These are phyloP conservation scores for Coracopsis vasa DNA, from an alignment of 2,113 vertebrate species.

Conservation along the genomic window DNA sequence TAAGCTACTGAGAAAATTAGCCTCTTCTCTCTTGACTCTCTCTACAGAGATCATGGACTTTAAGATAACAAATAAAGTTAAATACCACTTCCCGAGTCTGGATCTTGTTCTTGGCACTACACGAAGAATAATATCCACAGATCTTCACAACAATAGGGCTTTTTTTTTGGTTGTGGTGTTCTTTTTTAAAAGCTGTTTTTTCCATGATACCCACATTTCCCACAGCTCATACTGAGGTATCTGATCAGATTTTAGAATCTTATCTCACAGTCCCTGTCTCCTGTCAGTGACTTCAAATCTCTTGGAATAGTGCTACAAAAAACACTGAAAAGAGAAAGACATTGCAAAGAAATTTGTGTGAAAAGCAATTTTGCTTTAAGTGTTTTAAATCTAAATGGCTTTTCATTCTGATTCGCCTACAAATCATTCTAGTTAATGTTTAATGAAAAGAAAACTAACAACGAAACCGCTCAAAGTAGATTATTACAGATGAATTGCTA, in stretches of 20 bases:
- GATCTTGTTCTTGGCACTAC: constrained; percentile 47
- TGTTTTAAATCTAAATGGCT: constrained; percentile 23
- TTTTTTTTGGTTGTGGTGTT: not conserved
- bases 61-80: constrained; percentile 37
- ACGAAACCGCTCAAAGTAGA: not conserved
- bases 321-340: not conserved
- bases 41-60: not conserved
- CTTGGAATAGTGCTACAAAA: not conserved
- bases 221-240: constrained; percentile 27
- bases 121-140: constrained; percentile 38
- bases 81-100: constrained; percentile 37
- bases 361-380: constrained; percentile 10
- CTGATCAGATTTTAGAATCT: constrained; percentile 46
- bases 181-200: constrained; percentile 21
- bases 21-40: not conserved
- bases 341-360: not conserved
- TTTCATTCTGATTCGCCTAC: not conserved
- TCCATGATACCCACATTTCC: constrained; percentile 9
- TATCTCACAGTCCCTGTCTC: constrained; percentile 12
- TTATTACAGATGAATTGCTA: not conserved
- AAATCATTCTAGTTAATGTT: not conserved
- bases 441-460: not conserved
- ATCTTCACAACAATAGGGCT: constrained; percentile 19
- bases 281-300: not conserved
- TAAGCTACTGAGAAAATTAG: constrained; percentile 1